A percentile compares a stretch with the other conserved stretches of the same genome.
Evolutionary conservation across 2,113 vertebrate genomes (phyloP).

Genomic region (Tympanuchus pallidicinctus): DNA sequence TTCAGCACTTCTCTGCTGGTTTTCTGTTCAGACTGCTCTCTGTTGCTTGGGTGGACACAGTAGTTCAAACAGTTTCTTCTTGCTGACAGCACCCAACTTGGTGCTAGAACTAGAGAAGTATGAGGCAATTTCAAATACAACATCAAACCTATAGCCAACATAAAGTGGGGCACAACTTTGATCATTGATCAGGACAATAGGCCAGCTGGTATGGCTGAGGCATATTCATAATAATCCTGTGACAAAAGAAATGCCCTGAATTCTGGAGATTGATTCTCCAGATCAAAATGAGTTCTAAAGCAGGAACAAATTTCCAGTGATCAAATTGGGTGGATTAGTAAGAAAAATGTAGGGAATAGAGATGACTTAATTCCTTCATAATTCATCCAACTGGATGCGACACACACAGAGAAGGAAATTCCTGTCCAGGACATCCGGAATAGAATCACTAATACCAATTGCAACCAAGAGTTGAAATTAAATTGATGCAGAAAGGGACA

Average conservation of each 20-base stretch:
- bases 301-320: background rate
- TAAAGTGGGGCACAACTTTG: background rate
- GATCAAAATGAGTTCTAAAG: background rate
- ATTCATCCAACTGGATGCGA: background rate
- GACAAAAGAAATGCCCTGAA: background rate
- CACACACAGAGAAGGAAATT: background rate
- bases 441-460: background rate
- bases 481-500: background rate
- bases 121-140: background rate
- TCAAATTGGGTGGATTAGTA: background rate
- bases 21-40: background rate
- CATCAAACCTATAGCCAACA: background rate
- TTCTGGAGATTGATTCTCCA: background rate
- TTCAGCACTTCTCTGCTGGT: background rate
- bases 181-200: background rate
- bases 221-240: too few relatives aligned
- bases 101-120: background rate
- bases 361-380: background rate
- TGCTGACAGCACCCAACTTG: background rate
- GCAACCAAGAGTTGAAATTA: background rate
- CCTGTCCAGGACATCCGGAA: background rate
- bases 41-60: background rate
- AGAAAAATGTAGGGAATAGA: background rate
- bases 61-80: background rate
- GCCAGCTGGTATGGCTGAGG: background rate